These are phyloP conservation scores for Dendrolimus houi DNA, from an alignment of 2,888 invertebrate genomes.

Conservation along the genomic window DNA sequence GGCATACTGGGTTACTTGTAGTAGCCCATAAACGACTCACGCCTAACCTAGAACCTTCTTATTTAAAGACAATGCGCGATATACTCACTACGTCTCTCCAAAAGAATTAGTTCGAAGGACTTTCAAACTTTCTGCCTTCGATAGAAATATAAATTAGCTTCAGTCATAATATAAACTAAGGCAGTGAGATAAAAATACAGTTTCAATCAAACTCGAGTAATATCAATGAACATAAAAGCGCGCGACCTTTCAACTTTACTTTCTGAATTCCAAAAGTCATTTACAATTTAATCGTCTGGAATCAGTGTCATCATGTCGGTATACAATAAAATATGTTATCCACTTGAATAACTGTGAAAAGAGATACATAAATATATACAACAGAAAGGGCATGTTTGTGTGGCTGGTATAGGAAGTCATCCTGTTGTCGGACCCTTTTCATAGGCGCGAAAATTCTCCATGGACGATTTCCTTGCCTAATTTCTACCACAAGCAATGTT, in stretches of 20 bases:
- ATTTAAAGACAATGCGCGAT: too few relatives aligned
- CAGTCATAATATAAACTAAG: too few relatives aligned
- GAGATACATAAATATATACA: constrained; percentile 13
- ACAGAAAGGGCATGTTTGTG: constrained; percentile 15
- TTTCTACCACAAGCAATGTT: constrained; percentile 2
- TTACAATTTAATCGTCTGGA: constrained; percentile 10
- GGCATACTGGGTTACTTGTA: too few relatives aligned
- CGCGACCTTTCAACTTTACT: too few relatives aligned
- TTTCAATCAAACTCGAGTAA: too few relatives aligned
- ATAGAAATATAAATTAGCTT: too few relatives aligned
- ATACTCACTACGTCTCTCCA: too few relatives aligned
- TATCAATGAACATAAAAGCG: constrained; percentile 1
- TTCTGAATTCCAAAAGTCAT: background rate
- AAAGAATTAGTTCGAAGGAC: too few relatives aligned
- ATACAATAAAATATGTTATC: constrained; percentile 13
- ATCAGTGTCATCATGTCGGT: constrained; percentile 1
- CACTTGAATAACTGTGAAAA: constrained; percentile 19
- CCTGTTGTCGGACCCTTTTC: constrained; percentile 37
- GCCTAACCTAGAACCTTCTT: too few relatives aligned
- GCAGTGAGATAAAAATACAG: too few relatives aligned
- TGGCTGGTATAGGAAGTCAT: constrained; percentile 24
- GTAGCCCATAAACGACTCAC: too few relatives aligned
- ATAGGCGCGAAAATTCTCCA: constrained; percentile 30
- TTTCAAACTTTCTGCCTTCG: too few relatives aligned
- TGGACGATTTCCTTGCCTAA: constrained; percentile 21